Percentiles rank a stretch among this genome's conserved stretches.
phyloP scores from a whole-genome alignment of 1,140 invertebrate species.

The Luehdorfia chinensis region DNA sequence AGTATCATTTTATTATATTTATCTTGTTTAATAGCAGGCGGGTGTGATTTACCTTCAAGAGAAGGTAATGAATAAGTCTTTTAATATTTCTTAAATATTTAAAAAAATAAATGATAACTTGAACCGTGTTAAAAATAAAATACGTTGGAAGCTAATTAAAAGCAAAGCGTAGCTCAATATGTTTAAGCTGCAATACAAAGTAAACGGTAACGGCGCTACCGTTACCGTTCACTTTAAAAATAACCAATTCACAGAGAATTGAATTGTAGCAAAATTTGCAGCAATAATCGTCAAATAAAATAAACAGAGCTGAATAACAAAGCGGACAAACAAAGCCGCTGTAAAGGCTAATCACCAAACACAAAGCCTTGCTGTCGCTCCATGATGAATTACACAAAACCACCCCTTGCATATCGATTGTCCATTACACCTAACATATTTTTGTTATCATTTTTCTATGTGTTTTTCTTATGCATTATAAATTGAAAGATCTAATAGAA shows the following conservation, averaged over 20 bases:
- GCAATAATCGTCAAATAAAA: slow-evolving; percentile 15
- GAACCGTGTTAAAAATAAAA: too few relatives aligned
- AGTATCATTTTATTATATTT: too few relatives aligned
- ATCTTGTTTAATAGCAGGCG: too few relatives aligned
- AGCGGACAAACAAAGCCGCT: slow-evolving; percentile 9
- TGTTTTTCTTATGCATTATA: slow-evolving; percentile 2
- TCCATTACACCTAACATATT: slow-evolving; percentile 36
- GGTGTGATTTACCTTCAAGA: too few relatives aligned
- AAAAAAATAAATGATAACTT: too few relatives aligned
- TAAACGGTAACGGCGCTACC: too few relatives aligned
- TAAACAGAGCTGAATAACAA: slow-evolving; percentile 17
- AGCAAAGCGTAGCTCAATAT: too few relatives aligned
- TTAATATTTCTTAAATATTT: too few relatives aligned
- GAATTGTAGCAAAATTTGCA: slow-evolving; percentile 12
- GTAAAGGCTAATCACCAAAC: slow-evolving; percentile 28
- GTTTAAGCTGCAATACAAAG: too few relatives aligned
- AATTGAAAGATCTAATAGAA: neutral
- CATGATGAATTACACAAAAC: slow-evolving; percentile 42
- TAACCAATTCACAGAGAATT: slow-evolving; percentile 3
- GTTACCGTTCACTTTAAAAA: too few relatives aligned
- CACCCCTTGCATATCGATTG: slow-evolving; percentile 36
- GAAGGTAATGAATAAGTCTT: too few relatives aligned
- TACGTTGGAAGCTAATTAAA: too few relatives aligned
- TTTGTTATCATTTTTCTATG: slow-evolving; percentile 13
- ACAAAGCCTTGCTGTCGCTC: slow-evolving; percentile 26